Evolutionary conservation across 2,888 invertebrate species (phyloP).

Genomic region (Drosophila imparisetae): DNA sequence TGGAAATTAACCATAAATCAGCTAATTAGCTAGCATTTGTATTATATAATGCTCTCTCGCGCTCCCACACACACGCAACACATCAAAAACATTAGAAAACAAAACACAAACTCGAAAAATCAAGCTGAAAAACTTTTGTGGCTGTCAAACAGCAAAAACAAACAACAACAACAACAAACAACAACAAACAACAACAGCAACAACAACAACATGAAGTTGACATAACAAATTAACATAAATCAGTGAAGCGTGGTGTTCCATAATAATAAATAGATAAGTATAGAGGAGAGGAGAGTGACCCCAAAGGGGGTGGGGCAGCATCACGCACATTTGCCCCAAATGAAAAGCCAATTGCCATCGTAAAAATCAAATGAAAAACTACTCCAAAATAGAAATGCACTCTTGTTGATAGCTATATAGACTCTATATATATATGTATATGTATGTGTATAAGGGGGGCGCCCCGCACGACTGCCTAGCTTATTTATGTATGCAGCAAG

Average conservation of each 20-base stretch:
- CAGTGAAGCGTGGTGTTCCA: conserved; percentile 73
- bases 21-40: conserved; percentile 39
- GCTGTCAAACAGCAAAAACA: conserved; percentile 25
- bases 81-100: conserved; percentile 34
- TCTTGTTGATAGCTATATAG: conserved; percentile 29
- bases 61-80: conserved; percentile 11
- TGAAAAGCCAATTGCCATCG: conserved; percentile 50
- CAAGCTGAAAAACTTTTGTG: conserved; percentile 32
- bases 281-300: conserved; percentile 36
- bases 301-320: conserved; percentile 1
- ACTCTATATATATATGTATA: background rate
- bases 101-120: conserved; percentile 29
- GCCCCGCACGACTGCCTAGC: background rate
- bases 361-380: conserved; percentile 55
- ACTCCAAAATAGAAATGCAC: conserved; percentile 72
- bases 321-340: conserved; percentile 35
- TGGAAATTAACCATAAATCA: conserved; percentile 22
- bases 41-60: conserved; percentile 4
- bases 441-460: background rate
- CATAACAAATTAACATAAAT: conserved; percentile 78
- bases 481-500: conserved; percentile 30
- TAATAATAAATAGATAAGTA: conserved; percentile 72
- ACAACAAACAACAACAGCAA: conserved; percentile 8
- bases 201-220: conserved; percentile 57
- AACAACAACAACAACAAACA: conserved; percentile 1